Conservation (phyloP, 2,113 vertebrate genomes). For the Blennius ocellaris region DNA sequence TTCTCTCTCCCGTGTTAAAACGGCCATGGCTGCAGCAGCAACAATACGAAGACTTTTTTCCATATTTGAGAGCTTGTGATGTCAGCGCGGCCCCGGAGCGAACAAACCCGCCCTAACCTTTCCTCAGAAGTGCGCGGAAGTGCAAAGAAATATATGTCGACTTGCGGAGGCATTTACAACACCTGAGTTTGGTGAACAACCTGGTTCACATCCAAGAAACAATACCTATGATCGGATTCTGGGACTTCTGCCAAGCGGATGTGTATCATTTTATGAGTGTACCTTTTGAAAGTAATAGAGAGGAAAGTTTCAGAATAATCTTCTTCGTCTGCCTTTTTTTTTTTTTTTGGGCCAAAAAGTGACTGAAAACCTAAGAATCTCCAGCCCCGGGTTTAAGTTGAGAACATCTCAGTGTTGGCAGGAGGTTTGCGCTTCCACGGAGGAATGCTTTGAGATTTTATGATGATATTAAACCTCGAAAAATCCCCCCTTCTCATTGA, state of each 20-base stretch:
- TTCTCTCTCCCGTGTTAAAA: constrained; percentile 78
- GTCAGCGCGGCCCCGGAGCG: constrained; percentile 19
- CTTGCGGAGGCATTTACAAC: constrained; percentile 3
- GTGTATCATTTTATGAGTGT: constrained; percentile 8
- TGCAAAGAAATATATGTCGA: constrained; percentile 6
- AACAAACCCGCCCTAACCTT: not conserved
- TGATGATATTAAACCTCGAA: constrained; percentile 2
- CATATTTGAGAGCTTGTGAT: constrained; percentile 64
- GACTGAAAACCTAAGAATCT: not conserved
- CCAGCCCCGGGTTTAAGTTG: not conserved
- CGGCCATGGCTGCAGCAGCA: constrained; percentile 56
- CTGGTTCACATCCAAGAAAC: constrained; percentile 4
- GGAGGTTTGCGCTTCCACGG: constrained; percentile 7
- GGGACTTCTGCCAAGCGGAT: constrained; percentile 23
- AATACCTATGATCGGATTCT: constrained; percentile 17
- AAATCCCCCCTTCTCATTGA: not conserved
- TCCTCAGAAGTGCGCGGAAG: not conserved
- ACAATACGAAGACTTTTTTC: constrained; percentile 74
- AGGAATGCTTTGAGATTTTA: constrained; percentile 19
- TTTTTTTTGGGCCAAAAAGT: constrained; percentile 8
- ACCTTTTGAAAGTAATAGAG: constrained; percentile 7
- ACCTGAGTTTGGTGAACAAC: not conserved
- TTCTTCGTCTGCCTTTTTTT: not conserved
- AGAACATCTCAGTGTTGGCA: constrained; percentile 19
- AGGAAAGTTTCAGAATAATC: not conserved